Percentiles rank a stretch among this genome's conserved stretches.
phyloP scores from a whole-genome alignment of 1,140 invertebrate genomes.

The Brevipalpus yothersi region DNA sequence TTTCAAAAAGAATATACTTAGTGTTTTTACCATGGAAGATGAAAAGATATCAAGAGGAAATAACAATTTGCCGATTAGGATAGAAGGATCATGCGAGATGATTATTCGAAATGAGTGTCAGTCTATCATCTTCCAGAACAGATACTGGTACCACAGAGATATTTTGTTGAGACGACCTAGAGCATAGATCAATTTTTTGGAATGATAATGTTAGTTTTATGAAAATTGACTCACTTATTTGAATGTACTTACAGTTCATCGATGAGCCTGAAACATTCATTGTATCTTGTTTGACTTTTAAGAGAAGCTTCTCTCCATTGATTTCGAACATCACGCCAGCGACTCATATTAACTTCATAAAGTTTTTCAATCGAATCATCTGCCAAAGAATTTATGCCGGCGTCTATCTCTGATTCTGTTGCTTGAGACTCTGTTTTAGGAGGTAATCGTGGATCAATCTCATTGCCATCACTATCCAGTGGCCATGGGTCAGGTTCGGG shows the following conservation, averaged over 20 bases:
- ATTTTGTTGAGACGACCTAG: too few relatives aligned
- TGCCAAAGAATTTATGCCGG: neutral
- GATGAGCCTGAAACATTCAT: neutral
- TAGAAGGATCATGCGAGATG: too few relatives aligned
- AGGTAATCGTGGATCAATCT: neutral
- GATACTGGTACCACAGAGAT: too few relatives aligned
- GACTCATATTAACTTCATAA: neutral
- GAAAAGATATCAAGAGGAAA: too few relatives aligned
- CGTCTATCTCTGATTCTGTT: neutral
- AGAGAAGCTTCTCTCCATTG: neutral
- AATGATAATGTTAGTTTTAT: too few relatives aligned
- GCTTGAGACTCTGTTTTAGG: neutral
- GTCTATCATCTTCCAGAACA: too few relatives aligned
- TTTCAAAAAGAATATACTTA: too few relatives aligned
- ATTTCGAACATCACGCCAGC: neutral
- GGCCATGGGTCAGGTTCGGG: neutral
- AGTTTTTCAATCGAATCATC: neutral
- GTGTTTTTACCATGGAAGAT: too few relatives aligned
- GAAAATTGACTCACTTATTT: neutral
- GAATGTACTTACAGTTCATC: neutral
- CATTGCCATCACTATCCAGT: neutral
- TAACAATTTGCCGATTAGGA: too few relatives aligned
- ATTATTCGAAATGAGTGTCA: too few relatives aligned
- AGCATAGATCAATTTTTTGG: too few relatives aligned
- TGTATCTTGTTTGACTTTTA: constrained; percentile 1